These are phyloP conservation scores for Synergus umbraculus DNA, from an alignment of 2,888 invertebrate species.

Conservation along the genomic window DNA sequence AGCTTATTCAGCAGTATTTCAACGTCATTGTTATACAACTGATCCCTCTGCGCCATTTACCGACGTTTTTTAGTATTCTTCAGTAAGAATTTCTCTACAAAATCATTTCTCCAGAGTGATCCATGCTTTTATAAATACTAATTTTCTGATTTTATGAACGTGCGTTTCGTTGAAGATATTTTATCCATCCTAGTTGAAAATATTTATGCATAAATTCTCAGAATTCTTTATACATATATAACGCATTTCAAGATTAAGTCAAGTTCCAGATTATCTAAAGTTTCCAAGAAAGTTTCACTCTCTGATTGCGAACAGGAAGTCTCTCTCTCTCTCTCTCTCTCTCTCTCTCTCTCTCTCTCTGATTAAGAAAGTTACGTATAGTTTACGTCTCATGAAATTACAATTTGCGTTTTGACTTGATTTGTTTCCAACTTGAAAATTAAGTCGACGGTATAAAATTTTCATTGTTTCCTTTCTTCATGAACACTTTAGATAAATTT, in stretches of 20 bases:
- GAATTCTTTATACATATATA: neutral
- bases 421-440: neutral
- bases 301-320: neutral
- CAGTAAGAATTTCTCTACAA: no score
- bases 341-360: neutral
- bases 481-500: neutral
- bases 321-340: no score
- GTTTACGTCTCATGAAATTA: neutral
- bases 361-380: neutral
- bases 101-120: no score
- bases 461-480: no score
- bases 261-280: neutral
- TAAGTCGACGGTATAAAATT: neutral
- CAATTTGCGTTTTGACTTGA: neutral
- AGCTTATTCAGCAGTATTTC: no score
- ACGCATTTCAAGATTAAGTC: neutral
- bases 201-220: neutral
- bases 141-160: slow-evolving; percentile 42
- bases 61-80: no score
- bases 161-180: neutral
- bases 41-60: no score
- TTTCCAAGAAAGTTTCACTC: neutral
- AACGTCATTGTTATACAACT: no score
- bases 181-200: neutral
- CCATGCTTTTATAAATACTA: slow-evolving; percentile 34